phyloP scores from a whole-genome alignment of 1,140 invertebrate species.

The Drosophila orosa region DNA sequence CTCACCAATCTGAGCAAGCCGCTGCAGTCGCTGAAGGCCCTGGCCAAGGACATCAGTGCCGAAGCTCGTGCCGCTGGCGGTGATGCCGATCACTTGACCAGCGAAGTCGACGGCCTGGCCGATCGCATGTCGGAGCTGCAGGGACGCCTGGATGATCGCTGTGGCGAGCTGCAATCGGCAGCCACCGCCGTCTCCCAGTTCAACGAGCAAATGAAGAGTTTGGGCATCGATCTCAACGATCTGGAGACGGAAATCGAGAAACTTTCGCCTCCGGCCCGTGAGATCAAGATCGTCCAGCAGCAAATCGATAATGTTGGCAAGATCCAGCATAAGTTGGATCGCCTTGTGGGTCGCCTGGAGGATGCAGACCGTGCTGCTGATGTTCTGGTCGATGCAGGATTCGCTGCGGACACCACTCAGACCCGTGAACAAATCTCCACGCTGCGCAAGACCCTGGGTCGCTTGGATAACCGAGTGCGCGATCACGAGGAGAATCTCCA shows the following conservation, averaged over 20 bases:
- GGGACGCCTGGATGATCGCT: slow-evolving; percentile 91
- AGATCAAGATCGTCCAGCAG: slow-evolving; percentile 92
- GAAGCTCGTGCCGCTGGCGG: slow-evolving; percentile 89
- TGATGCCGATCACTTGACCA: slow-evolving; percentile 90
- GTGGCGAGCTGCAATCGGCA: slow-evolving; percentile 93
- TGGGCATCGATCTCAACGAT: slow-evolving; percentile 90
- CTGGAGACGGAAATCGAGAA: slow-evolving; percentile 93
- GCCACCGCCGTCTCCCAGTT: slow-evolving; percentile 94
- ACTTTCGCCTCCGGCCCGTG: slow-evolving; percentile 93
- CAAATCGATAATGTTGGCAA: slow-evolving; percentile 92
- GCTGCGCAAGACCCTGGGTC: slow-evolving; percentile 90
- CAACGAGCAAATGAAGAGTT: slow-evolving; percentile 92
- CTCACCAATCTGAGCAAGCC: slow-evolving; percentile 90
- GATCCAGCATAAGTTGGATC: slow-evolving; percentile 88
- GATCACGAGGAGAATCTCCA: slow-evolving; percentile 90
- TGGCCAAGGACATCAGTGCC: slow-evolving; percentile 90
- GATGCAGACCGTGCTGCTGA: slow-evolving; percentile 90
- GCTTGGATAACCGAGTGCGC: slow-evolving; percentile 91
- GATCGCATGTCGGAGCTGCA: slow-evolving; percentile 92
- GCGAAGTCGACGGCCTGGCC: slow-evolving; percentile 91
- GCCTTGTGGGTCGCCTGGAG: slow-evolving; percentile 88
- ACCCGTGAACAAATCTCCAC: slow-evolving; percentile 91
- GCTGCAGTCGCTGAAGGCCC: slow-evolving; percentile 88
- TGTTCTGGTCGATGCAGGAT: slow-evolving; percentile 91
- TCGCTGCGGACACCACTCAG: slow-evolving; percentile 91